Percentiles rank a stretch among this genome's conserved stretches.
These are phyloP conservation scores for Enteromius trimaculatus DNA, from an alignment of 2,797 vertebrate species.

Conservation along the genomic window DNA sequence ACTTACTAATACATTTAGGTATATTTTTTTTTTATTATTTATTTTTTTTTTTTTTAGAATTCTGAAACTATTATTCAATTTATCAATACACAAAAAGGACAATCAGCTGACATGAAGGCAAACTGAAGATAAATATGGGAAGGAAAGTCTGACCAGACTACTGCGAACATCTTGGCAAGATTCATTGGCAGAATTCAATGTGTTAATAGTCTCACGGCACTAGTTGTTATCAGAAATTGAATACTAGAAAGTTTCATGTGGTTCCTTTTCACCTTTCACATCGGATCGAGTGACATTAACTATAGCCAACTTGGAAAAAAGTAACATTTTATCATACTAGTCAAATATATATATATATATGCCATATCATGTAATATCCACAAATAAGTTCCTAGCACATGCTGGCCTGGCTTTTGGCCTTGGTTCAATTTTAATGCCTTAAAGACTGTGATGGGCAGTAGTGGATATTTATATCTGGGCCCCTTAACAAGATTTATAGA, in stretches of 20 bases:
- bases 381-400: conserved; percentile 6
- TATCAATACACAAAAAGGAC: neutral
- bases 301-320: neutral
- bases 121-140: neutral
- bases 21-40: too few relatives aligned
- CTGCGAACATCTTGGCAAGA: conserved; percentile 12
- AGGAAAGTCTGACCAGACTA: neutral
- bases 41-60: too few relatives aligned
- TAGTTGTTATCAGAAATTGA: conserved; percentile 15
- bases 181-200: conserved; percentile 26
- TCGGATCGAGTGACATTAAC: neutral
- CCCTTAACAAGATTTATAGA: conserved; percentile 45
- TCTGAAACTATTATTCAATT: neutral
- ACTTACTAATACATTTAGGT: too few relatives aligned
- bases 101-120: neutral
- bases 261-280: conserved; percentile 10
- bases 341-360: neutral
- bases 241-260: conserved; percentile 2
- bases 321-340: neutral
- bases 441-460: conserved; percentile 20
- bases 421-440: conserved; percentile 18
- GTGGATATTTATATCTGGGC: conserved; percentile 49
- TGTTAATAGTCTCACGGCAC: conserved; percentile 30
- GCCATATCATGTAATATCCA: neutral
- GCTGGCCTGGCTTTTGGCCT: neutral